Percentiles rank a stretch among this genome's conserved stretches.
phyloP scores from a whole-genome alignment of 2,888 invertebrate species.

The Andrena chrysosceles region DNA sequence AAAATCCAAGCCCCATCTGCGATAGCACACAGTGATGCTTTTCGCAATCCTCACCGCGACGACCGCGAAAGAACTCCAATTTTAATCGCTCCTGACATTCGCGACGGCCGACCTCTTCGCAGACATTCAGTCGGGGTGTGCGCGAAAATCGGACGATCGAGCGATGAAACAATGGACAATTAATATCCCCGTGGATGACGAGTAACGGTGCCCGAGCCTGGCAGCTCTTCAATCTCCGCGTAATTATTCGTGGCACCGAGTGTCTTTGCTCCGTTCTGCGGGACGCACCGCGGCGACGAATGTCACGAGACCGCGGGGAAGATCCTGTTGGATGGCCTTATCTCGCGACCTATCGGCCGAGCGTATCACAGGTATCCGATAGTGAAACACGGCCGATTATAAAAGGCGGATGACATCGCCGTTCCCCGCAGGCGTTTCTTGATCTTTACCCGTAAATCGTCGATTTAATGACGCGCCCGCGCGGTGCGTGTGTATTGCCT shows the following conservation, averaged over 20 bases:
- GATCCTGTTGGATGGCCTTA: slow-evolving; percentile 41
- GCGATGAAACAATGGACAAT: slow-evolving; percentile 44
- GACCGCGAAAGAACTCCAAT: background rate
- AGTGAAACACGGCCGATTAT: slow-evolving; percentile 40
- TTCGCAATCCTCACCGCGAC: background rate
- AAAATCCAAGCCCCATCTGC: background rate
- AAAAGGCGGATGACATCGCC: slow-evolving; percentile 64
- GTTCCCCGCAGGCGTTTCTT: slow-evolving; percentile 57
- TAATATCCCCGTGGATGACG: slow-evolving; percentile 42
- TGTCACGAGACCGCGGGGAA: slow-evolving; percentile 45
- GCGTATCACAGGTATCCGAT: slow-evolving; percentile 48
- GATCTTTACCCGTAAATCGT: slow-evolving; percentile 68
- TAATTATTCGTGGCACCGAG: slow-evolving; percentile 36
- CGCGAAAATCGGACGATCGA: slow-evolving; percentile 18
- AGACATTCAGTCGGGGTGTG: background rate
- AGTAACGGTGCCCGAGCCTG: background rate
- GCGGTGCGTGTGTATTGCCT: slow-evolving; percentile 2
- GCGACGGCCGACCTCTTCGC: background rate
- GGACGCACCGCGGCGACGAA: slow-evolving; percentile 29
- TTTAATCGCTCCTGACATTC: slow-evolving; percentile 26
- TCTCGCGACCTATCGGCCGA: slow-evolving; percentile 42
- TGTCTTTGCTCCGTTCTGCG: slow-evolving; percentile 33
- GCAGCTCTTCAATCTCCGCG: slow-evolving; percentile 23
- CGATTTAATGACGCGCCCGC: slow-evolving; percentile 38
- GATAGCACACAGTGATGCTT: background rate